Evolutionary conservation across 2,113 vertebrate genomes (phyloP).

Genomic region (Catagonus wagneri): DNA sequence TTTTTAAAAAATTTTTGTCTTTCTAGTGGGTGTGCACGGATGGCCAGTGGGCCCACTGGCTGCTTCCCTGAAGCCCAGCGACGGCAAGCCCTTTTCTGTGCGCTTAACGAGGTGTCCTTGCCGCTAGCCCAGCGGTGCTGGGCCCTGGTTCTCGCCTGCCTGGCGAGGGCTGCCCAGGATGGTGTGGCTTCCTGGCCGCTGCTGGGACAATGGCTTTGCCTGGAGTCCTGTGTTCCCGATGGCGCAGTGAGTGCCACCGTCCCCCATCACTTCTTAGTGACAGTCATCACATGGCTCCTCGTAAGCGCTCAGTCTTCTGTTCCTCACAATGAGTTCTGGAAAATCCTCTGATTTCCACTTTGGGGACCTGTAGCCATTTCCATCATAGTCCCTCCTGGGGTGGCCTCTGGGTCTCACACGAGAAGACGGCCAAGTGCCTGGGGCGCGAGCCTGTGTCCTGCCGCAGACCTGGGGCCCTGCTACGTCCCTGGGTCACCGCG

Average conservation of each 20-base stretch:
- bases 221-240: too few species aligned
- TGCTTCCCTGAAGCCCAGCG: neutral
- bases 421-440: neutral
- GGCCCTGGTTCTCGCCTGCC: too few species aligned
- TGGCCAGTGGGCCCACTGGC: neutral
- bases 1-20: neutral
- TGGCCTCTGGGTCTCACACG: neutral
- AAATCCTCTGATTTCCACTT: neutral
- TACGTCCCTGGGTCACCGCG: too few species aligned
- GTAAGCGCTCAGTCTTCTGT: too few species aligned
- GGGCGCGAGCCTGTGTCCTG: neutral
- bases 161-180: too few species aligned
- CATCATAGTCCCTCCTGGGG: neutral
- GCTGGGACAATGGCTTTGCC: too few species aligned
- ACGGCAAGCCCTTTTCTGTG: neutral
- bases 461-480: fast-evolving
- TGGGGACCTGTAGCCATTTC: neutral
- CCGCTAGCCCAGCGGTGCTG: too few species aligned
- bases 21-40: neutral
- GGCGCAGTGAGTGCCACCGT: too few species aligned
- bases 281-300: too few species aligned
- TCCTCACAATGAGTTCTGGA: too few species aligned
- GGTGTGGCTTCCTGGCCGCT: too few species aligned
- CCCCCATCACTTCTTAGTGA: too few species aligned
- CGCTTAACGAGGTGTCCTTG: neutral